These are phyloP conservation scores for Drosophila pectinifera DNA, from an alignment of 1,140 invertebrate genomes.

Conservation along the genomic window DNA sequence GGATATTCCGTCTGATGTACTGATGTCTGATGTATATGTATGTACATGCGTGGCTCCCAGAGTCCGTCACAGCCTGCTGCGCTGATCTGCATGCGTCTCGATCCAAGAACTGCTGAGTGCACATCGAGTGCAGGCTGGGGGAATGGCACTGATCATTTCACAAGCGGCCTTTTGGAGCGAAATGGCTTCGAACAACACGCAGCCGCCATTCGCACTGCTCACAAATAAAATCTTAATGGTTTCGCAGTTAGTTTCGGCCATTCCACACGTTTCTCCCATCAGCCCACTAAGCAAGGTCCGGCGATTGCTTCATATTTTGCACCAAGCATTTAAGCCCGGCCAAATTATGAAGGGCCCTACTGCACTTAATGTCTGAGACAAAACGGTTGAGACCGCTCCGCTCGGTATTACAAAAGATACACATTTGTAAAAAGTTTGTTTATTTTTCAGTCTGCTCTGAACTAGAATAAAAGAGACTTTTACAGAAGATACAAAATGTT, in stretches of 20 bases:
- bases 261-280: constrained; percentile 58
- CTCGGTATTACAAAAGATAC: not conserved
- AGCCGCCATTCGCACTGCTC: constrained; percentile 10
- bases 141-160: constrained; percentile 64
- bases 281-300: constrained; percentile 5
- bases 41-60: constrained; percentile 3
- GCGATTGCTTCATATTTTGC: constrained; percentile 27
- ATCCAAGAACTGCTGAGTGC: constrained; percentile 34
- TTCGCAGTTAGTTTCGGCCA: constrained; percentile 43
- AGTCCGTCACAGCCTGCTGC: constrained; percentile 15
- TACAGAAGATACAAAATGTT: too few relatives aligned
- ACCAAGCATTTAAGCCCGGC: constrained; percentile 16
- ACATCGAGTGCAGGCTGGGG: constrained; percentile 50
- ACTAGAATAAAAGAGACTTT: too few relatives aligned
- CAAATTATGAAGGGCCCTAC: constrained; percentile 18
- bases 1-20: not conserved
- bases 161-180: constrained; percentile 40
- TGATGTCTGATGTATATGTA: not conserved
- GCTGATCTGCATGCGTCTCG: constrained; percentile 36
- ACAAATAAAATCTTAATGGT: constrained; percentile 28
- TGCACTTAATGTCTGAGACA: constrained; percentile 1
- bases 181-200: constrained; percentile 28
- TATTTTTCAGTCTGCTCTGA: too few relatives aligned
- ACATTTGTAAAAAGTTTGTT: not conserved
- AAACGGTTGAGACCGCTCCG: not conserved